These are phyloP conservation scores for Chaetodon trifascialis DNA, from an alignment of 2,113 vertebrate genomes.

Conservation along the genomic window DNA sequence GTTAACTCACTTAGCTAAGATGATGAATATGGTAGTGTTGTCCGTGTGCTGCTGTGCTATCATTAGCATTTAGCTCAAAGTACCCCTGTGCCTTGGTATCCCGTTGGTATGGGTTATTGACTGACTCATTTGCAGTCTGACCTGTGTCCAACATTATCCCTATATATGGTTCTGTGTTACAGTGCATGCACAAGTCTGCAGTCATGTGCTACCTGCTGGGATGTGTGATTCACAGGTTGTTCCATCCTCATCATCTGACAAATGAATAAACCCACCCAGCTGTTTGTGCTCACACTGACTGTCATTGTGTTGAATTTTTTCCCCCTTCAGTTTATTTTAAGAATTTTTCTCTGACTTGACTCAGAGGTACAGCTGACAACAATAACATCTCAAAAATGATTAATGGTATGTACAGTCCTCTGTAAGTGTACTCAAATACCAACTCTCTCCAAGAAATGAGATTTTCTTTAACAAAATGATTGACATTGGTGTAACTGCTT, in stretches of 20 bases:
- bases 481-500: not conserved
- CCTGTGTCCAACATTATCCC: not conserved
- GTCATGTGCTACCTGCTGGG: constrained; percentile 3
- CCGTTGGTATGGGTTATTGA: not conserved
- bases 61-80: too few relatives aligned
- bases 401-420: not conserved
- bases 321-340: not conserved
- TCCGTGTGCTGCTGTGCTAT: too few relatives aligned
- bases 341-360: not conserved
- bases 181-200: not conserved
- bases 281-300: not conserved
- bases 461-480: not conserved
- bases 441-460: not conserved
- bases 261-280: not conserved
- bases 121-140: not conserved
- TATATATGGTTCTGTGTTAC: not conserved
- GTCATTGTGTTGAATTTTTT: not conserved
- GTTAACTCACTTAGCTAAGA: too few relatives aligned
- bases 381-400: not conserved
- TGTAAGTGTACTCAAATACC: not conserved
- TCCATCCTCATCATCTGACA: constrained; percentile 3
- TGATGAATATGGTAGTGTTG: not conserved
- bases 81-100: too few relatives aligned
- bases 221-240: constrained; percentile 33
- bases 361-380: not conserved